phyloP scores from a whole-genome alignment of 2,888 invertebrate genomes.

The Lasioglossum zephyrum region DNA sequence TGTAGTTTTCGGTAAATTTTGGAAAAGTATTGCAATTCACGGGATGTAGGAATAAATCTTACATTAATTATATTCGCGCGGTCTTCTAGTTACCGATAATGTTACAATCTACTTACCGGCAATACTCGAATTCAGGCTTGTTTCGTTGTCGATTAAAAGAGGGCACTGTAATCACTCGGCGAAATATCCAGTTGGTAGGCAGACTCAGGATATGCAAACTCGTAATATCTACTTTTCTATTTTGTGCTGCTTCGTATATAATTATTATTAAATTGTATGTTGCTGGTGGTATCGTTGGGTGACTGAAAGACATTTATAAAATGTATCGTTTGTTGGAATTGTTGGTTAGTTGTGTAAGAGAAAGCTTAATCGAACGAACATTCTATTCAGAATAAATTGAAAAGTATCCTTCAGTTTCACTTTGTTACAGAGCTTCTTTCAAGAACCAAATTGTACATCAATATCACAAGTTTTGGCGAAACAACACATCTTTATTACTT shows the following conservation, averaged over 20 bases:
- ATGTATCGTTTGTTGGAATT: slow-evolving; percentile 22
- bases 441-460: too few species aligned
- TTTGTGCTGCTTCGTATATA: not conserved
- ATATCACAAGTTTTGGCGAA: too few species aligned
- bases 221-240: not conserved
- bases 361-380: not conserved
- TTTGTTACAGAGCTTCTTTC: too few species aligned
- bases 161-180: not conserved
- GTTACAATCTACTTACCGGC: too few species aligned
- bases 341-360: not conserved
- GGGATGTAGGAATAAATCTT: not conserved
- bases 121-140: too few species aligned
- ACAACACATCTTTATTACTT: not conserved
- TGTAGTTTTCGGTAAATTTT: not conserved
- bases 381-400: too few species aligned
- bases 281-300: too few species aligned
- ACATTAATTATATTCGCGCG: too few species aligned
- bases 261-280: too few species aligned
- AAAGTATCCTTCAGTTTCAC: too few species aligned
- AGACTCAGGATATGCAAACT: not conserved
- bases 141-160: not conserved
- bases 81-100: not conserved
- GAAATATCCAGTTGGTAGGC: not conserved
- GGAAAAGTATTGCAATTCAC: not conserved
- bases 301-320: not conserved